Conservation (phyloP, 2,797 vertebrate genomes). For the Todus mexicanus region DNA sequence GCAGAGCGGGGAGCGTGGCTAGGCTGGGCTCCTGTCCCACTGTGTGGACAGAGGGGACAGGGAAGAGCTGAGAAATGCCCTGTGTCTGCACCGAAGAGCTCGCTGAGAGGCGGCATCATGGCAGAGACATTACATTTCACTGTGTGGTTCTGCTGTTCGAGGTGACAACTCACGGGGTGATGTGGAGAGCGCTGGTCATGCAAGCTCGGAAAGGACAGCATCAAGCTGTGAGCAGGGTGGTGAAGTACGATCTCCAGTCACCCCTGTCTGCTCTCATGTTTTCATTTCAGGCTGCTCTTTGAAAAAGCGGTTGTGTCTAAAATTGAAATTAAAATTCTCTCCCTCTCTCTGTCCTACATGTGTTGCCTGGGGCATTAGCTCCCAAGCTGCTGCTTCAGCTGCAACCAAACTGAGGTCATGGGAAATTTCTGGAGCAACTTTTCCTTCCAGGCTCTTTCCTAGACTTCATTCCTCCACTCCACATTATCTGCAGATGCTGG, state of each 20-base stretch:
- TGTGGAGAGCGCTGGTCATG: not conserved
- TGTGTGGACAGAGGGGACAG: accelerated
- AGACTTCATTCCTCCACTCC: not conserved
- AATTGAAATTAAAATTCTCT: not conserved
- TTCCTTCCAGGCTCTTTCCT: not conserved
- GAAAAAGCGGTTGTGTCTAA: not conserved
- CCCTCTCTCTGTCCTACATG: not conserved
- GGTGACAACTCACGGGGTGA: not conserved
- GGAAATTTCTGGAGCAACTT: not conserved
- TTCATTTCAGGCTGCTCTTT: not conserved
- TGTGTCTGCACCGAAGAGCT: not conserved
- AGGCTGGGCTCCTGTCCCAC: not conserved
- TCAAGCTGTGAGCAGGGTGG: not conserved
- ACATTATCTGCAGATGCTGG: not conserved
- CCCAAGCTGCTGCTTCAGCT: not conserved
- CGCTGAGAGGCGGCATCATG: not conserved
- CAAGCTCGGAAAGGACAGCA: not conserved
- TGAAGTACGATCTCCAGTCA: not conserved
- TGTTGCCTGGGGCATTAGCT: not conserved
- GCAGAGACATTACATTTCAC: not conserved
- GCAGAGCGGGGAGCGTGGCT: not conserved
- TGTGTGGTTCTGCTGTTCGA: not conserved
- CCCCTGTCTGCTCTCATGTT: not conserved
- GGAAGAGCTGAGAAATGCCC: not conserved
- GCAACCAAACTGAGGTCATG: not conserved